Base-by-base conservation (phyloP, 2,888 invertebrate genomes). In the Epinotia ramella region DNA sequence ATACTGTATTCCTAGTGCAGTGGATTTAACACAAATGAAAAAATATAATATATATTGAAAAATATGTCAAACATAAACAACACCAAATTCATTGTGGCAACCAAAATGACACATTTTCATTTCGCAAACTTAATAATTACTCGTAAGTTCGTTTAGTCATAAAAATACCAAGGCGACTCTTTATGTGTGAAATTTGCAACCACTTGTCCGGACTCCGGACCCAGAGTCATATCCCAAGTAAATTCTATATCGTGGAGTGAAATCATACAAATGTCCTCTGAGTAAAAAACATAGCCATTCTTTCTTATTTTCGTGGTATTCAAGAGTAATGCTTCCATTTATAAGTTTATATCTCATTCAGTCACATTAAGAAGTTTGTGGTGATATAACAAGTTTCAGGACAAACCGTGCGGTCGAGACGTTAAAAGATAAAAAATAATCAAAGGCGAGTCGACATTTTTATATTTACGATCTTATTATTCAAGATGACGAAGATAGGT, bases 381-480 rank as follows among this genome's bases (percentile, higher is more conserved):
- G 69, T 77, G 78, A 78, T 77, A 72, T 72, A 53, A 75, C 73
- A 73, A 77, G 74, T 77, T 77, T 77, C 13, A 62, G 60, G 63
- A 68, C 70, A 70, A 63, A 70, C 57, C 68, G 63, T 66, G 18
- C 40, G 64, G 40, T 67, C 64, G 64, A 53, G 72, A 64, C 28
- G 40, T 46, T 28, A 33, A 66, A 73, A 53, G 66, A 73, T 73
- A 77, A 70, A 69, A 71, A 71, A 69, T 53, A 60, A 49, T 60
- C 53, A 75, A 75, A 65, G 40, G 56, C 64, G 70, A 75, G 40
- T 24, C 24, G 5, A 40, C 62, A n/a, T 24, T n/a, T 56, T 46
- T 49, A 40, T 40, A 24, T 4, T 56, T 40, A 4, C 24, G 40
- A 20, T 44, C 57, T n/a, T 11, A n/a, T n/a, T 18, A 33, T 5